Base-by-base conservation (phyloP, 2,113 vertebrate genomes). In the Noctilio leporinus region DNA sequence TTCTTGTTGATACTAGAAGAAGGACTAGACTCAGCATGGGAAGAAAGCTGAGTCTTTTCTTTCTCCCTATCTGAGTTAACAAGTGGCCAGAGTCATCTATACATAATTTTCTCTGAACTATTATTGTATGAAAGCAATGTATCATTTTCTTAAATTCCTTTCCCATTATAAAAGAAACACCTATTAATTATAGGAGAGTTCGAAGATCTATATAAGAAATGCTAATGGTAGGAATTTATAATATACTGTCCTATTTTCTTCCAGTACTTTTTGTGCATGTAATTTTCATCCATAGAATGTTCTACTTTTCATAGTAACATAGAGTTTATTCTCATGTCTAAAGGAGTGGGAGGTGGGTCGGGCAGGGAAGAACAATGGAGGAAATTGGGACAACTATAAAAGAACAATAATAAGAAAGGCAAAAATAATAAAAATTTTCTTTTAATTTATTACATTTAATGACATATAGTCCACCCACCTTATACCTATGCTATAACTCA, bases 101-200 rank as follows among this genome's bases (percentile, higher is more conserved):
- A 62, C 77, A 55, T 82, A 82, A 89, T 72, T 70, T 67, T 57
- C 38, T 95, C 77, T 49, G 40, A 73, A 28, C 14, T 53, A 26
- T 4, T 53, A 26, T 4, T 77, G 20, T 93, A 55, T 38, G 8
- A 96, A 73, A 78, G n/a, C 40, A 78, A 84, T 22, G 16, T 35
- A 45, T 62, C 7, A 40, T 72, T 78, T 93, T 20, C 59, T 77
- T 83, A 86, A 94, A 67, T 94, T 90, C 95, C 49, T 69, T 92
- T 92, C 20, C 73, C 67, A 80, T 83, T 92, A 55, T 51, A 69
- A 91, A 40, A 95, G 64, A 49, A 88, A 93, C 1, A 82, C 19
- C 10, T 55, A 17, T 10, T 84, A 81, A 86, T 77, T 84, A 84
- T 2, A 81, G 55, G 64, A 94, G 87, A 96, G 30, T 62, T 94